These are phyloP conservation scores for Argentina silus DNA, from an alignment of 2,797 vertebrate genomes.

Conservation along the genomic window DNA sequence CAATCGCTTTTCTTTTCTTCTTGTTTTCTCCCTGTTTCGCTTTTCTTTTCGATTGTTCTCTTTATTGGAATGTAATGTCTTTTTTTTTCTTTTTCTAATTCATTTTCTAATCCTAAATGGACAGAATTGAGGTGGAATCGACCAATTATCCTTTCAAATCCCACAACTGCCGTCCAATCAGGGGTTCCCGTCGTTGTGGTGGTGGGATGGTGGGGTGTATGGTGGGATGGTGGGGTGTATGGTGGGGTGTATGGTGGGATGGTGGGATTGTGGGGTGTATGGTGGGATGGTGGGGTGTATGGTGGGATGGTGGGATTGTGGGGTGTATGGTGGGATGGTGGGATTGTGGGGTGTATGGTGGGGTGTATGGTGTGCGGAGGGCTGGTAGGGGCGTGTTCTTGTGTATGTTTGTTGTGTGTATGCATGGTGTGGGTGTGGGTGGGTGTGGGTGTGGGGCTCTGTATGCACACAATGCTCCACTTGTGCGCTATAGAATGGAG, in stretches of 20 bases:
- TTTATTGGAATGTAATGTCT: constrained; percentile 5
- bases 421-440: constrained; percentile 46
- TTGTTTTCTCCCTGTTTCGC: constrained; percentile 21
- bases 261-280: too few relatives aligned
- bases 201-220: constrained; percentile 8
- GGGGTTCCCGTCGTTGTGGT: constrained; percentile 53
- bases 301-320: too few relatives aligned
- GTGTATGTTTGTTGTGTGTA: constrained; percentile 55
- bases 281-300: constrained; percentile 8
- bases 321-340: constrained; percentile 29
- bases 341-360: constrained; percentile 52
- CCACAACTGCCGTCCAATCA: too few relatives aligned
- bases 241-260: constrained; percentile 54
- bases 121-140: constrained; percentile 32
- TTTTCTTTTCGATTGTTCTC: too few relatives aligned
- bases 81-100: constrained; percentile 23
- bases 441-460: constrained; percentile 42
- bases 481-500: constrained; percentile 78
- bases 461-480: constrained; percentile 70
- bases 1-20: not conserved
- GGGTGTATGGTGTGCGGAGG: constrained; percentile 69
- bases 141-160: constrained; percentile 60
- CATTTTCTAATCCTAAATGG: constrained; percentile 44
- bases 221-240: too few relatives aligned
- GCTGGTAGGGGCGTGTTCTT: constrained; percentile 69